A percentile compares a stretch with the other conserved stretches of the same genome.
Evolutionary conservation across 1,140 invertebrate species (phyloP).

Genomic region (Platorchestia sp.): DNA sequence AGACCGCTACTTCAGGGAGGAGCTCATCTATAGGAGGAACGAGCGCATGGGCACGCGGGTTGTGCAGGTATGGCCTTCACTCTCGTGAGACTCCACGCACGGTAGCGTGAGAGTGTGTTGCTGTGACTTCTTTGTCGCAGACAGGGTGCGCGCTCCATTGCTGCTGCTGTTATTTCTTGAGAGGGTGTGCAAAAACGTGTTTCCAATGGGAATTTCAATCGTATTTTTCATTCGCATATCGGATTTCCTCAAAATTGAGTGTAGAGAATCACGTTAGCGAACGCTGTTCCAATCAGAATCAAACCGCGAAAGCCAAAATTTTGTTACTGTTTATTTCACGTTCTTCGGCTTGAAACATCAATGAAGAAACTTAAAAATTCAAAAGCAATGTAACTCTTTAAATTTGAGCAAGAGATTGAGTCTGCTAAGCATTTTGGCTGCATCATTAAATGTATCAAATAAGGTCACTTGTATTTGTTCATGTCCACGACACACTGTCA

Average conservation of each 20-base stretch:
- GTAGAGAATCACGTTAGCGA: not conserved
- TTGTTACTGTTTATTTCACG: not conserved
- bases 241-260: not conserved
- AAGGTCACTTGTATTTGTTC: not conserved
- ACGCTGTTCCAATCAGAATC: not conserved
- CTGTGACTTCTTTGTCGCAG: not conserved
- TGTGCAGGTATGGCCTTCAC: not conserved
- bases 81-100: not conserved
- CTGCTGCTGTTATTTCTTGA: not conserved
- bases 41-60: slow-evolving; percentile 67
- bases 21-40: slow-evolving; percentile 75
- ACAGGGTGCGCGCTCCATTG: not conserved
- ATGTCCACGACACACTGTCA: not conserved
- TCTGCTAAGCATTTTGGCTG: not conserved
- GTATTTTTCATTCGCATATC: not conserved
- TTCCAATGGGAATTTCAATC: not conserved
- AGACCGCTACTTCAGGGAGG: slow-evolving; percentile 74
- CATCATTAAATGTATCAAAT: not conserved
- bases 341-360: not conserved
- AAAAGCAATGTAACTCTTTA: not conserved
- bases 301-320: not conserved
- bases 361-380: not conserved
- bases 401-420: not conserved
- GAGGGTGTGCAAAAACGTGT: not conserved
- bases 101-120: not conserved